Conservation (phyloP, 1,140 invertebrate species). For the Ips typographus region DNA sequence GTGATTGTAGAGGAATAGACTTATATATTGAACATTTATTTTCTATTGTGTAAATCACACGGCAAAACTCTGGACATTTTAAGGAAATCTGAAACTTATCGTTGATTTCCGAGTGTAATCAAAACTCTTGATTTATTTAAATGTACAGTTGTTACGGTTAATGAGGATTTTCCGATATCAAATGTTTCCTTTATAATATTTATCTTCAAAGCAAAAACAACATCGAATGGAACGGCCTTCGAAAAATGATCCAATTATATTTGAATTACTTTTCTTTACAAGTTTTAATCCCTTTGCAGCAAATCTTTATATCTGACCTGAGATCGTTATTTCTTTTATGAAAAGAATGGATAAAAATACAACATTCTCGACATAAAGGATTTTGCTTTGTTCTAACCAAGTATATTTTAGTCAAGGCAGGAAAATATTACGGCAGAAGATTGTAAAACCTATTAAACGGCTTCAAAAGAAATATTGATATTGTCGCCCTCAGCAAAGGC, state of each 20-base stretch:
- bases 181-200: slow-evolving; percentile 6
- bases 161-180: neutral
- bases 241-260: slow-evolving; percentile 35
- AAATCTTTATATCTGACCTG: slow-evolving; percentile 27
- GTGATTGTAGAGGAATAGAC: slow-evolving; percentile 9
- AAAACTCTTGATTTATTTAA: neutral
- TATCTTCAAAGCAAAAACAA: slow-evolving; percentile 10
- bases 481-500: neutral
- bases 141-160: neutral
- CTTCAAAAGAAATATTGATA: neutral
- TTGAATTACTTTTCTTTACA: slow-evolving; percentile 31
- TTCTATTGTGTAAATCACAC: neutral
- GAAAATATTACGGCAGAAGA: neutral
- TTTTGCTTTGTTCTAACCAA: slow-evolving; percentile 14
- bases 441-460: neutral
- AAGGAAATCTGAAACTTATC: neutral
- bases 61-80: neutral
- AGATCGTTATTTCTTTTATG: slow-evolving; percentile 22
- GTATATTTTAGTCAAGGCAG: slow-evolving; percentile 3
- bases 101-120: neutral
- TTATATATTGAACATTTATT: neutral
- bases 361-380: slow-evolving; percentile 7
- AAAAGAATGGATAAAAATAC: slow-evolving; percentile 16
- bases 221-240: slow-evolving; percentile 19
- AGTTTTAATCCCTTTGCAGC: slow-evolving; percentile 30